Percentiles rank a stretch among this genome's conserved stretches.
Evolutionary conservation across 2,797 vertebrate genomes (phyloP).

Genomic region (Microhierax caerulescens): DNA sequence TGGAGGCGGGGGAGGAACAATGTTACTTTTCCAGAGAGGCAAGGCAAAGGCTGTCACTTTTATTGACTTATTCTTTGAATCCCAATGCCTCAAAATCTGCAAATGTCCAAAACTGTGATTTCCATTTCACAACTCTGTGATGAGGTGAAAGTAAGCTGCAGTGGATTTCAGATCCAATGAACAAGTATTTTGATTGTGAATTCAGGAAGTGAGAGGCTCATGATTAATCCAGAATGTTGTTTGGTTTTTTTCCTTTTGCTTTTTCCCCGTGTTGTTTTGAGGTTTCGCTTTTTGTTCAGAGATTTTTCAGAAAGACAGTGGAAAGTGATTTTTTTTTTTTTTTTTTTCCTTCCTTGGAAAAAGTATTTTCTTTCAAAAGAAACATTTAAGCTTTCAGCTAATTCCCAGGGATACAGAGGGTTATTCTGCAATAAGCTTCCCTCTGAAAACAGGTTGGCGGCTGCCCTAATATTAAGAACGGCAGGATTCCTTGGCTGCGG

Average conservation of each 20-base stretch:
- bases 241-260: not conserved
- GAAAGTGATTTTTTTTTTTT: not conserved
- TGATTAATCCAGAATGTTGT: not conserved
- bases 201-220: not conserved
- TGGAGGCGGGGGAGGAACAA: not conserved
- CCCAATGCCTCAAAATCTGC: not conserved
- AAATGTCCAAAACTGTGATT: not conserved
- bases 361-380: not conserved
- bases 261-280: not conserved
- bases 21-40: not conserved
- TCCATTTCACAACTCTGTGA: not conserved
- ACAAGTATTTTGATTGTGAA: not conserved
- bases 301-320: not conserved
- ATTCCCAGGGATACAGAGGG: slow-evolving; percentile 16
- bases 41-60: not conserved
- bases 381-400: slow-evolving; percentile 14
- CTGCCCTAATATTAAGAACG: not conserved
- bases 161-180: not conserved
- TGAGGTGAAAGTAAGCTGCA: not conserved
- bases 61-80: not conserved
- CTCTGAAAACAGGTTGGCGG: slow-evolving; percentile 37
- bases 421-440: slow-evolving; percentile 37
- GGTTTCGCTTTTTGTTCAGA: not conserved
- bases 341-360: not conserved
- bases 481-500: slow-evolving; percentile 53